Evolutionary conservation across 2,113 vertebrate genomes (phyloP).

Genomic region (Elanus axillaris): DNA sequence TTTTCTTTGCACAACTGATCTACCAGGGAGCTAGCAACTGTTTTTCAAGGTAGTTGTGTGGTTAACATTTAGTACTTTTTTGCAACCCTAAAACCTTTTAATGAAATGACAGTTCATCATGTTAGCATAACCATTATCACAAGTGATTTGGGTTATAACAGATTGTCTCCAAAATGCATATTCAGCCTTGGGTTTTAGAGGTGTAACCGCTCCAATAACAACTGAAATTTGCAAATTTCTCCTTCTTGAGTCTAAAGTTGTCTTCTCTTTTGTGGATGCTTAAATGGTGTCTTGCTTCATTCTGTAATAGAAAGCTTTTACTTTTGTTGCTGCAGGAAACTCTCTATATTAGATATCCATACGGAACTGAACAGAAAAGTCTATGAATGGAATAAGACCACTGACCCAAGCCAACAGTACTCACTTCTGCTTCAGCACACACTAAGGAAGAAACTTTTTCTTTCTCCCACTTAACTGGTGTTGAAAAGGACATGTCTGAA

Average conservation of each 20-base stretch:
- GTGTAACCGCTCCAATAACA: not conserved
- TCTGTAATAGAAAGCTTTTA: not conserved
- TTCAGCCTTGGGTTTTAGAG: not conserved
- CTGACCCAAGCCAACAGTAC: conserved; percentile 60
- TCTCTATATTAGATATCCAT: conserved; percentile 79
- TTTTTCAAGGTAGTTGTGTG: not conserved
- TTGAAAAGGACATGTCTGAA: not conserved
- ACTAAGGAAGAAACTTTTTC: conserved; percentile 81
- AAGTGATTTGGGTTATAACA: not conserved
- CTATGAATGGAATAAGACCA: conserved; percentile 75
- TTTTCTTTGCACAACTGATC: not conserved
- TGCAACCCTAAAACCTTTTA: not conserved
- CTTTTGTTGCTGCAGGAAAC: conserved; percentile 70
- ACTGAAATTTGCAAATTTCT: not conserved
- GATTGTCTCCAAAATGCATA: not conserved
- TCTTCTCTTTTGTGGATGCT: not conserved
- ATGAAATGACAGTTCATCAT: not conserved
- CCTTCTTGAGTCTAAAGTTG: not conserved
- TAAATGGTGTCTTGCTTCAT: not conserved
- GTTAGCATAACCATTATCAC: not conserved
- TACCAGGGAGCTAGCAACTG: not conserved
- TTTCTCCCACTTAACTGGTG: conserved; percentile 41
- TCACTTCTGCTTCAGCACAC: conserved; percentile 82
- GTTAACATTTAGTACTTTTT: not conserved
- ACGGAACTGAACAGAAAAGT: conserved; percentile 78